Percentiles rank a stretch among this genome's conserved stretches.
Evolutionary conservation across 2,888 invertebrate species (phyloP).

Genomic region (Harpagoxenus sublaevis): DNA sequence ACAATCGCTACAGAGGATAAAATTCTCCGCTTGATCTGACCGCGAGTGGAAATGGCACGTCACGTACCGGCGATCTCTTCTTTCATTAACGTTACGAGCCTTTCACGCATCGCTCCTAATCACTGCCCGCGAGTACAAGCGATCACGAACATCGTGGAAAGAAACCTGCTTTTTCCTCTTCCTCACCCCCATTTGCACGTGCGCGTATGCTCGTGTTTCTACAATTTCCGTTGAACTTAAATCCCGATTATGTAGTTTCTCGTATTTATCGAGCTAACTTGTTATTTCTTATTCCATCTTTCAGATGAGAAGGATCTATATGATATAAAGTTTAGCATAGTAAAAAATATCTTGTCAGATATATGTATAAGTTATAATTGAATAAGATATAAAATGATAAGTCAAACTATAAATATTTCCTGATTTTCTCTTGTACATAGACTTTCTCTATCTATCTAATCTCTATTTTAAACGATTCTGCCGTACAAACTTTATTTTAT

Average conservation of each 20-base stretch:
- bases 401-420: neutral
- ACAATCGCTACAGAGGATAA: slow-evolving; percentile 53
- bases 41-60: slow-evolving; percentile 61
- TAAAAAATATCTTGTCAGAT: neutral
- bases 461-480: neutral
- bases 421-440: neutral
- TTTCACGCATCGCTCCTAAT: slow-evolving; percentile 71
- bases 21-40: slow-evolving; percentile 52
- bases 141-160: slow-evolving; percentile 52
- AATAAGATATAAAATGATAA: neutral
- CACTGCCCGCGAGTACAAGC: slow-evolving; percentile 52
- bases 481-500: neutral
- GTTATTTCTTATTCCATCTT: neutral
- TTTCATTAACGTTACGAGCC: slow-evolving; percentile 67
- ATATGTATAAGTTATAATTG: neutral
- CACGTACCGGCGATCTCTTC: slow-evolving; percentile 62
- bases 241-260: slow-evolving; percentile 24
- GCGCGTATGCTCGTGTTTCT: slow-evolving; percentile 28
- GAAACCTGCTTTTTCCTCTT: neutral
- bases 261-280: slow-evolving; percentile 1
- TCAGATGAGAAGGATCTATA: neutral
- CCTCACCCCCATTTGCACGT: slow-evolving; percentile 20
- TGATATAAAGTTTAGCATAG: neutral
- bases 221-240: slow-evolving; percentile 22
- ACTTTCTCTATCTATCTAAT: neutral